Evolutionary conservation across 2,797 vertebrate genomes (phyloP).

Genomic region (Gymnothorax reevesii): DNA sequence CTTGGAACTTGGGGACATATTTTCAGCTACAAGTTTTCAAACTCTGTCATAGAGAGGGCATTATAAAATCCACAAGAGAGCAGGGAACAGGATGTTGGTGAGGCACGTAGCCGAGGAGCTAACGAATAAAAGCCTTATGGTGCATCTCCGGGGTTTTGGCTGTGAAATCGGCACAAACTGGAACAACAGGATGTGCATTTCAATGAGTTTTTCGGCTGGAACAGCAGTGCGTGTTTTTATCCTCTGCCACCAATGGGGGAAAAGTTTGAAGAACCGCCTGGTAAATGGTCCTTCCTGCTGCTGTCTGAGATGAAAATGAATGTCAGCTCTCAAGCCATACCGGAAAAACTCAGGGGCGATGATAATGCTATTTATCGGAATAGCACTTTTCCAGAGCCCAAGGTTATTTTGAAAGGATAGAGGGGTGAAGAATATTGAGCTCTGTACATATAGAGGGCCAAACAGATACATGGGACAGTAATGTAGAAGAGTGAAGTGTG

Average conservation of each 20-base stretch:
- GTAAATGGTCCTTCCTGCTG: not conserved
- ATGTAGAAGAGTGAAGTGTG: no score
- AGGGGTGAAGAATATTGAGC: no score
- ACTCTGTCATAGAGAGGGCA: not conserved
- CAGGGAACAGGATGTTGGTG: no score
- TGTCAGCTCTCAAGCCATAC: not conserved
- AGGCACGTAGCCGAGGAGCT: not conserved
- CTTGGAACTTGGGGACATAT: no score
- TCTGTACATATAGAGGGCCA: no score
- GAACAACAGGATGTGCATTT: not conserved
- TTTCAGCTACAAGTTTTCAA: not conserved
- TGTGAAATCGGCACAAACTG: not conserved
- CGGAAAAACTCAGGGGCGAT: not conserved
- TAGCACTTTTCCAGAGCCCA: no score
- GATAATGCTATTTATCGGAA: no score
- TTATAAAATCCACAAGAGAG: not conserved
- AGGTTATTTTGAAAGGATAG: no score
- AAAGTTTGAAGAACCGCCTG: not conserved
- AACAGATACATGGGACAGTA: no score
- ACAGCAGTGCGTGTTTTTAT: not conserved
- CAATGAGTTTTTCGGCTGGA: not conserved
- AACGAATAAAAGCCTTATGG: not conserved
- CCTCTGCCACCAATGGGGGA: not conserved
- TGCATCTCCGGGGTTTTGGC: not conserved
- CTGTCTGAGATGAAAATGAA: not conserved